Base-by-base conservation (phyloP, 2,888 invertebrate genomes). In the Papilio elwesi region DNA sequence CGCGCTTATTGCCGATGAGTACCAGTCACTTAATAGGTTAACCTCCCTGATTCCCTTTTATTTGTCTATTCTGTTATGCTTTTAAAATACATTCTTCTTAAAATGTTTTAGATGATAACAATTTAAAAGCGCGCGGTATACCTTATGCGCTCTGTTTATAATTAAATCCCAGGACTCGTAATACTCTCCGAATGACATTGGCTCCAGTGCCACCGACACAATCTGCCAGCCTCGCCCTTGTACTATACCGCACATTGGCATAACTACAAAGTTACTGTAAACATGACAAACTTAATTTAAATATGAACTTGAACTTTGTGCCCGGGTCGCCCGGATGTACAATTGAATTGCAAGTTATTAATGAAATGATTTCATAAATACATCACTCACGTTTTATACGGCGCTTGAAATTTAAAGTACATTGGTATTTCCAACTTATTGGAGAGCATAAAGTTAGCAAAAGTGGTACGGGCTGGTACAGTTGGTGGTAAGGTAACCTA, bases 161-260 rank as follows among this genome's bases (percentile, higher is more conserved):
- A 86, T 67, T 7, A 94, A 74, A 74, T 92, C 91, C 94, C 94
- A 94, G 47, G 86, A 87, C 79, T 94, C 93, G 63, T 83, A 88
- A 74, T 89, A 93, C 71, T 92, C 89, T 52, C 92, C 93, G 73
- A 78, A 85, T 16, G 80, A 77, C 76, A 83, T 90, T 0, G 94
- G 90, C 75, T 94, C 92, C 71, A 94, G 80, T 11, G 93, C 93
- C 3, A 92, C 93, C 0, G 90, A 85, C 78, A 94, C 87, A 47
- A 94, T 92, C 76, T 93, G 91, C 92, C 93, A 93, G 52, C 91
- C 92, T 6, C 91, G 85, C 26, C 90, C 84, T 76, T 82, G 87
- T 16, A 93, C 87, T 1, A 91, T 85, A 11, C 94, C 94, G 76
- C 93, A 94, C 86, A 93, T 89, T 2, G 94, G 94, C 81, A 93